phyloP scores from a whole-genome alignment of 2,888 invertebrate species.

The Colletes collaris region DNA sequence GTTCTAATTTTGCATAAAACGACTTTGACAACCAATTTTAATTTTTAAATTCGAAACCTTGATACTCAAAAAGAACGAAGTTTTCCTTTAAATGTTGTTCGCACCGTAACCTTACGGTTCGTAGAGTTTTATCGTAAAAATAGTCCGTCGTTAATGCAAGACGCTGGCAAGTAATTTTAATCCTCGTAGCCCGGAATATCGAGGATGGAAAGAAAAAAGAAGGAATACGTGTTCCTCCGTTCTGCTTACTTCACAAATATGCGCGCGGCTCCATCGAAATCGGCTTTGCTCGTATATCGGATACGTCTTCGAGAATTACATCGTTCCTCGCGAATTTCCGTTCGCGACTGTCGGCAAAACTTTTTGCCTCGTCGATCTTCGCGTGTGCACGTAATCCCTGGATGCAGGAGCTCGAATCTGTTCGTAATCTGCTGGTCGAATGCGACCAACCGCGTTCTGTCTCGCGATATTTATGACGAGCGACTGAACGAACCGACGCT shows the following conservation, averaged over 20 bases:
- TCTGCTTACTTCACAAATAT: no score
- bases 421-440: constrained; percentile 61
- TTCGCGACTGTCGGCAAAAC: background rate
- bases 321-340: background rate
- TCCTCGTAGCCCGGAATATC: no score
- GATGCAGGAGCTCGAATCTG: constrained; percentile 54
- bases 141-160: no score
- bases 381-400: constrained; percentile 59
- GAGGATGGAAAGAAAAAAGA: no score
- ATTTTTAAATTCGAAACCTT: no score
- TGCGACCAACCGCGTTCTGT: constrained; percentile 33
- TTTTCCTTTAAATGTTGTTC: no score
- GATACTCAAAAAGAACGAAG: no score
- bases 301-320: constrained; percentile 3
- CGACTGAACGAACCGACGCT: constrained; percentile 17
- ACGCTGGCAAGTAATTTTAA: no score
- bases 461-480: constrained; percentile 53
- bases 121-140: no score
- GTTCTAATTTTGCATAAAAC: no score
- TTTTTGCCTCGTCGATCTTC: background rate
- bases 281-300: background rate
- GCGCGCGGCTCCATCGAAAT: background rate
- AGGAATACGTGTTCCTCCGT: background rate
- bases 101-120: no score
- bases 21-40: no score